Conservation (phyloP, 2,797 vertebrate genomes). For the Eospalax fontanierii region DNA sequence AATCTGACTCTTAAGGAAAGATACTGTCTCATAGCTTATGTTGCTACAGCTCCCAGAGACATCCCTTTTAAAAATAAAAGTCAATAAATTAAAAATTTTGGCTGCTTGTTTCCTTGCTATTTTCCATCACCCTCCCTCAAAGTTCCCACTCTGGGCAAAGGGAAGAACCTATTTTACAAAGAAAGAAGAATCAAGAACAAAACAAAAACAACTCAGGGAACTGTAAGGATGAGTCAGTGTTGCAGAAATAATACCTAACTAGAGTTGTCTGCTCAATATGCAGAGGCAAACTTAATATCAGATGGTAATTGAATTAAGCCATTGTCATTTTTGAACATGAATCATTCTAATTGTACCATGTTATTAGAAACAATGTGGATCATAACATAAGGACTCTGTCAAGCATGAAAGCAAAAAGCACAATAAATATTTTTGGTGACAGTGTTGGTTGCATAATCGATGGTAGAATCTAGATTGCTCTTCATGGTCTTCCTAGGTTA, state of each 20-base stretch:
- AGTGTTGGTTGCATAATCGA: background rate
- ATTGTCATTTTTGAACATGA: slow-evolving; percentile 16
- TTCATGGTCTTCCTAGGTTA: slow-evolving; percentile 20
- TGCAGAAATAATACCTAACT: background rate
- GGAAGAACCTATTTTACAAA: background rate
- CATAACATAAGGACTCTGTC: background rate
- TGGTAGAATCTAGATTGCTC: background rate
- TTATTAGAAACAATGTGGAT: slow-evolving; percentile 60
- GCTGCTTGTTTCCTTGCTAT: slow-evolving; percentile 21
- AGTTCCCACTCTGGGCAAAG: slow-evolving; percentile 41
- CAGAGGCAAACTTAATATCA: background rate
- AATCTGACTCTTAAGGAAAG: slow-evolving; percentile 41
- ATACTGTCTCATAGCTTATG: slow-evolving; percentile 48
- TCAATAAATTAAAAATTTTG: slow-evolving; percentile 47
- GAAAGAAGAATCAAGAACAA: background rate
- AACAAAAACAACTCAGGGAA: background rate
- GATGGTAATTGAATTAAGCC: slow-evolving; percentile 56
- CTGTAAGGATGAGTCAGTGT: background rate
- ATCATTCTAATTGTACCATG: slow-evolving; percentile 18
- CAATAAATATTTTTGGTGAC: slow-evolving; percentile 16
- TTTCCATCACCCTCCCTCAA: background rate
- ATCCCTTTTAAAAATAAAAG: slow-evolving; percentile 33
- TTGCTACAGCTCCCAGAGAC: slow-evolving; percentile 20
- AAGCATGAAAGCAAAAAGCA: slow-evolving; percentile 24
- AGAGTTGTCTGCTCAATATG: background rate